Percentiles rank a stretch among this genome's conserved stretches.
These are phyloP conservation scores for Amiota minor DNA, from an alignment of 2,888 invertebrate genomes.

Conservation along the genomic window DNA sequence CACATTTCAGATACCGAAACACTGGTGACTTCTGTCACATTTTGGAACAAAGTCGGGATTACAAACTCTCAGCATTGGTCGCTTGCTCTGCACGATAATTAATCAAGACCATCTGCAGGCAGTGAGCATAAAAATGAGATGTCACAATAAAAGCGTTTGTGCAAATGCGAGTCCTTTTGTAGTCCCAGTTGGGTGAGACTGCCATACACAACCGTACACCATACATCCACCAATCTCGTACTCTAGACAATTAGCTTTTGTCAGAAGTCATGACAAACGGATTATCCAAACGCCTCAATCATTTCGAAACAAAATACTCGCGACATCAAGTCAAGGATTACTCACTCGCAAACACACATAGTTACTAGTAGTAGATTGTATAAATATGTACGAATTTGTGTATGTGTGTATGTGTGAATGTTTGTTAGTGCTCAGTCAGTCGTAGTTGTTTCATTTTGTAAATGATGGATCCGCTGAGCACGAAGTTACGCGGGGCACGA, in stretches of 20 bases:
- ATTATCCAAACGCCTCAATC: constrained; percentile 62
- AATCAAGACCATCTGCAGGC: constrained; percentile 59
- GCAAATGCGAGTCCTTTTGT: constrained; percentile 43
- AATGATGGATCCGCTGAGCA: too few species aligned
- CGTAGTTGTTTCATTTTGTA: too few species aligned
- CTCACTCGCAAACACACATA: constrained; percentile 4
- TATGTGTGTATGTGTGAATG: too few species aligned
- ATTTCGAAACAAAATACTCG: constrained; percentile 48
- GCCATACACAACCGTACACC: neutral
- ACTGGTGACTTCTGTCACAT: constrained; percentile 49
- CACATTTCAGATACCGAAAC: constrained; percentile 37
- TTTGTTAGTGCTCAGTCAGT: too few species aligned
- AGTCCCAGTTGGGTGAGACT: too few species aligned
- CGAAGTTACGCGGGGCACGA: too few species aligned
- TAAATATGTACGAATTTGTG: too few species aligned
- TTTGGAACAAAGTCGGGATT: constrained; percentile 24
- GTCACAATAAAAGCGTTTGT: constrained; percentile 60
- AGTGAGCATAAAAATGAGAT: constrained; percentile 59
- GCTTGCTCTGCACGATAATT: constrained; percentile 46
- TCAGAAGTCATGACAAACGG: constrained; percentile 60
- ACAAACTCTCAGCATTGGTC: constrained; percentile 41
- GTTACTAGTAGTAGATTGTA: too few species aligned
- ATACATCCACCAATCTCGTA: constrained; percentile 23
- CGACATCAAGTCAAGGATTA: constrained; percentile 47
- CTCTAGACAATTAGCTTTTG: constrained; percentile 59